These are phyloP conservation scores for Loripinus fragilis DNA, from an alignment of 2,888 invertebrate genomes.

Conservation along the genomic window DNA sequence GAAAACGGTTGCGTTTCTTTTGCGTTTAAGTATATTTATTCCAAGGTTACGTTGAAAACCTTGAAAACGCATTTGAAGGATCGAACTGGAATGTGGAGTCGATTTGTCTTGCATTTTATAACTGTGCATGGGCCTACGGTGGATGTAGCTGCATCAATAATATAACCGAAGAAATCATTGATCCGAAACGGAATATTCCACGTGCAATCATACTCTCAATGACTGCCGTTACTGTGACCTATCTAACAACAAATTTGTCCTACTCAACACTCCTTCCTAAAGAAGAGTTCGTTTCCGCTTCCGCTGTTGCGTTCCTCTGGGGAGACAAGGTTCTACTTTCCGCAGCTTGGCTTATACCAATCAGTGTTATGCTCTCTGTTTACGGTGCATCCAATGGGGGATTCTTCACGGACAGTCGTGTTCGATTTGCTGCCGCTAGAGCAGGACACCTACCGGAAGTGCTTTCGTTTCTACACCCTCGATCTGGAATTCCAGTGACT, in stretches of 20 bases:
- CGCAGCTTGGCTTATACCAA: neutral
- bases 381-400: neutral
- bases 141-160: neutral
- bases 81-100: conserved; percentile 44
- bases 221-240: neutral
- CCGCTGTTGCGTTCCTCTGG: neutral
- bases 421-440: conserved; percentile 51
- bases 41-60: too few species aligned
- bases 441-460: conserved; percentile 47
- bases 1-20: too few species aligned
- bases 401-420: conserved; percentile 26
- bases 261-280: neutral
- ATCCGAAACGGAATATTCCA: neutral
- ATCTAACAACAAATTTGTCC: neutral
- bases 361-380: neutral
- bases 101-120: conserved; percentile 9
- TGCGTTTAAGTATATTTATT: too few species aligned
- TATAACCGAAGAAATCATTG: neutral
- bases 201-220: neutral
- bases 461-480: conserved; percentile 40
- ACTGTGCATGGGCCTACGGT: neutral
- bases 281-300: neutral
- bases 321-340: neutral
- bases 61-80: too few species aligned
- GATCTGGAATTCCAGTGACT: conserved; percentile 24